Evolutionary conservation across 2,113 vertebrate species (phyloP).

Genomic region (Pavo muticus): DNA sequence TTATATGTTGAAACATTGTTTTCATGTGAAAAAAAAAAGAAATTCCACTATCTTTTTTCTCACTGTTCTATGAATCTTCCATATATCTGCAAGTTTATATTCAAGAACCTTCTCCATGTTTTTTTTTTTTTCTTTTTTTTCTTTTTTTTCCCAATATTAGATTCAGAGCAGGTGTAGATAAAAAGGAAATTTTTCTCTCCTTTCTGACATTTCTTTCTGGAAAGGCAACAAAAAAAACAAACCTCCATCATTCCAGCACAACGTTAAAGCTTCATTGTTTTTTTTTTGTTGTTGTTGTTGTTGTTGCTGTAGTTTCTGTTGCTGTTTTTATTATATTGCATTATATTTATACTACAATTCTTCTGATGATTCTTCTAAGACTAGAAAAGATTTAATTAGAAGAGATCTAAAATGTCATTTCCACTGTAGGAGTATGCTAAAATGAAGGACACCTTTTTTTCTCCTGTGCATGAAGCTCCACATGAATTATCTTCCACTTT

Average conservation of each 20-base stretch:
- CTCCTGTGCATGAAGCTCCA: not conserved
- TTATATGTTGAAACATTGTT: not conserved
- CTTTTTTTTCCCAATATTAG: not conserved
- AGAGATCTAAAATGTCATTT: not conserved
- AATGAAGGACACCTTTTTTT: not conserved
- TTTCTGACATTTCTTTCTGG: not conserved
- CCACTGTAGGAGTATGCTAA: not conserved
- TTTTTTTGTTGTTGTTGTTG: not conserved
- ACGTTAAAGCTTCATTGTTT: not conserved
- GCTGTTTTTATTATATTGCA: not conserved
- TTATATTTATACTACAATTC: not conserved
- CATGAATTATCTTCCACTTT: not conserved
- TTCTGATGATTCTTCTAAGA: not conserved
- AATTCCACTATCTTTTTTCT: not conserved
- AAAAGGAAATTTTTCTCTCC: not conserved
- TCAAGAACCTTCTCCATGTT: not conserved
- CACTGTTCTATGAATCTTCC: not conserved
- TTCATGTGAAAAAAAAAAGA: not conserved
- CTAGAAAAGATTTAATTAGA: not conserved
- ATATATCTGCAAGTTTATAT: not conserved
- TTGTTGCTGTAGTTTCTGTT: not conserved
- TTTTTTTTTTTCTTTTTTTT: not conserved
- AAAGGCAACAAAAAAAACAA: not conserved
- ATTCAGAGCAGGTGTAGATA: not conserved
- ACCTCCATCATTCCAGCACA: fast-evolving